Conservation (phyloP, 2,113 vertebrate species). For the Ascaphus truei region DNA sequence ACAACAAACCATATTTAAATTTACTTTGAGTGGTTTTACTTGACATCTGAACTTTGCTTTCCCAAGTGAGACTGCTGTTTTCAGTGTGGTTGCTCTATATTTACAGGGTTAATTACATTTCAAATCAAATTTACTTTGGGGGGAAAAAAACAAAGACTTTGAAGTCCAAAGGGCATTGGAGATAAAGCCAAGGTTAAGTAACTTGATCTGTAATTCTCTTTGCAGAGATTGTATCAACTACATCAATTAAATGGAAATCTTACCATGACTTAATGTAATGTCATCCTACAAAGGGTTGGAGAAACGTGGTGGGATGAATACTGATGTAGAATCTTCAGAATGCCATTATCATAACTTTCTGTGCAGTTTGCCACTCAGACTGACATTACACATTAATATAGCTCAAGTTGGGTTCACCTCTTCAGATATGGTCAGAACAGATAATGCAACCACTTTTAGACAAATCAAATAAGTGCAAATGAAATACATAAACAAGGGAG, state of each 20-base stretch:
- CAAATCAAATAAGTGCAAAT: neutral
- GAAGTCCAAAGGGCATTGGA: neutral
- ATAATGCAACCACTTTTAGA: neutral
- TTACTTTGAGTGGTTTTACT: no score
- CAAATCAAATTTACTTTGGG: neutral
- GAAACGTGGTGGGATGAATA: neutral
- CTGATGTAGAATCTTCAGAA: neutral
- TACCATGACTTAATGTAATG: constrained; percentile 9
- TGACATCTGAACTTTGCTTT: no score
- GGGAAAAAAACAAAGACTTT: neutral
- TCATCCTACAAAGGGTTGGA: neutral
- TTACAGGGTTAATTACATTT: neutral
- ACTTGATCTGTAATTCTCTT: neutral
- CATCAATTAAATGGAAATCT: constrained; percentile 14
- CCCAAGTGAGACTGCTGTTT: no score
- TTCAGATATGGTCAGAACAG: neutral
- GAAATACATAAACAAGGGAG: neutral
- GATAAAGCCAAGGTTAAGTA: constrained; percentile 20
- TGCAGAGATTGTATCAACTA: neutral
- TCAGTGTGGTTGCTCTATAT: no score
- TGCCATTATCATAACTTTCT: neutral
- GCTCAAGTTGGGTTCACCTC: neutral
- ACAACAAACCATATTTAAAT: no score
- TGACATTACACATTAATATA: neutral
- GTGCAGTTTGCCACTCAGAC: neutral